Base-by-base conservation (phyloP, 2,113 vertebrate species). In the Centropus unirufus region DNA sequence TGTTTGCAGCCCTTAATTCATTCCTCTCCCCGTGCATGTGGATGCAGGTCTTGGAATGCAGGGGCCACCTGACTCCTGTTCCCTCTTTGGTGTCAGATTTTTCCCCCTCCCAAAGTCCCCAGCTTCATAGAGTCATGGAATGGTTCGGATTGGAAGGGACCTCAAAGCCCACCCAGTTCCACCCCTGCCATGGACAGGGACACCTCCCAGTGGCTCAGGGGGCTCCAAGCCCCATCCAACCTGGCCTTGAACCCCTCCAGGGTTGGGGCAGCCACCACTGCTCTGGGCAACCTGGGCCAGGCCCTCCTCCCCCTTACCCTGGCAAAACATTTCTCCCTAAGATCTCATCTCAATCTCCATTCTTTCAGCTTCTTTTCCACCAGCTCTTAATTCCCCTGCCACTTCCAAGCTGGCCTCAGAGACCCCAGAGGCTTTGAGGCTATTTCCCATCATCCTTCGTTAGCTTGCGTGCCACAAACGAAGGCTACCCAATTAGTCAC, bases 11-110 rank as follows among this genome's bases (percentile, higher is more conserved):
- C 58, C 57, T 19, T 2, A 6, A 8, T 6, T 11, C 42, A 2
- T 3, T 52, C 30, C 46, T 63, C 55, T 54, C 66, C 34, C 10
- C 0, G 0, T 1, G 17, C 54, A 7, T 16, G 0, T 1, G 5
- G 80, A 42, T 5, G 9, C 61, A 4, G 51, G 8, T 26, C 26
- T 15, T 27, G 6, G 8, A 52, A 39, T 0, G 0, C 1, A 0
- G 12, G 5, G 0, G 13, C n/a, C 23, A 36, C 52, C 47, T 63
- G 42, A 5, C 46, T 46, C 70, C 82, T 23, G 52, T 44, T 63
- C 34, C 13, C 70, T 29, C 18, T 14, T 40, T 3, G 0, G 6
- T 3, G 14, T 2, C 1, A 1, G 32, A 27, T n/a, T 34, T 46
- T 46, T 0, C 1, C 15, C 3, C 4, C 4, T 22, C 52, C 44